phyloP scores from a whole-genome alignment of 2,797 vertebrate genomes.

The Pseudomugil gertrudae region DNA sequence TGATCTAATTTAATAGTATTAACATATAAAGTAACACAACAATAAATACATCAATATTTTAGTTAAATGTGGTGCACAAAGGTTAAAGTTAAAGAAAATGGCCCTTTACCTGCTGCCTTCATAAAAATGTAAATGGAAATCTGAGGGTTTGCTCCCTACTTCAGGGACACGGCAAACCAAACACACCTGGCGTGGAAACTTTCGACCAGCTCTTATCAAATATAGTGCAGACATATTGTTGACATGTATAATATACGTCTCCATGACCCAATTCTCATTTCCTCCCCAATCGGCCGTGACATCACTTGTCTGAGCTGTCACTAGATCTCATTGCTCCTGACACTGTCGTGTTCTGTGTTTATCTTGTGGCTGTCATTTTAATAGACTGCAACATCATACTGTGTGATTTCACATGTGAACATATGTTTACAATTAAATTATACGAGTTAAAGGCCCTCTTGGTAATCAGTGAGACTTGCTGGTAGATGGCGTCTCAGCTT shows the following conservation, averaged over 20 bases:
- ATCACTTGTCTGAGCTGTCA: slow-evolving; percentile 14
- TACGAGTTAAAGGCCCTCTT: slow-evolving; percentile 41
- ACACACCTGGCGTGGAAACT: slow-evolving; percentile 26
- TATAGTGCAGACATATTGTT: slow-evolving; percentile 10
- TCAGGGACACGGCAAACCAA: slow-evolving; percentile 25
- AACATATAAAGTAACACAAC: too few relatives aligned
- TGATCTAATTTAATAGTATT: too few relatives aligned
- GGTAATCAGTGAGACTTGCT: slow-evolving; percentile 48
- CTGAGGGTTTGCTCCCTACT: slow-evolving; percentile 1
- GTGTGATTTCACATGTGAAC: slow-evolving; percentile 29
- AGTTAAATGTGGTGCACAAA: too few relatives aligned
- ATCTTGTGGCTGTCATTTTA: slow-evolving; percentile 28
- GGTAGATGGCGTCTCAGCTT: slow-evolving; percentile 53
- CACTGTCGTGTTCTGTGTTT: slow-evolving; percentile 1
- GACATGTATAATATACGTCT: not conserved
- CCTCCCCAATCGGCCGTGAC: slow-evolving; percentile 23
- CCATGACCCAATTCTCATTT: slow-evolving; percentile 8
- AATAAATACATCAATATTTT: too few relatives aligned
- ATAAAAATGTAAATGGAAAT: too few relatives aligned
- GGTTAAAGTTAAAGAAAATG: too few relatives aligned
- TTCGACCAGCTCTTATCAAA: slow-evolving; percentile 13
- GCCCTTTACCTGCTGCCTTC: too few relatives aligned
- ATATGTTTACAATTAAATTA: slow-evolving; percentile 52
- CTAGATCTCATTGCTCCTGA: slow-evolving; percentile 8
- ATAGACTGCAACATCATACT: slow-evolving; percentile 13